Base-by-base conservation (phyloP, 30 jellyfish, hydroid and myxozoan genomes). In the Sanderia malayensis region DNA sequence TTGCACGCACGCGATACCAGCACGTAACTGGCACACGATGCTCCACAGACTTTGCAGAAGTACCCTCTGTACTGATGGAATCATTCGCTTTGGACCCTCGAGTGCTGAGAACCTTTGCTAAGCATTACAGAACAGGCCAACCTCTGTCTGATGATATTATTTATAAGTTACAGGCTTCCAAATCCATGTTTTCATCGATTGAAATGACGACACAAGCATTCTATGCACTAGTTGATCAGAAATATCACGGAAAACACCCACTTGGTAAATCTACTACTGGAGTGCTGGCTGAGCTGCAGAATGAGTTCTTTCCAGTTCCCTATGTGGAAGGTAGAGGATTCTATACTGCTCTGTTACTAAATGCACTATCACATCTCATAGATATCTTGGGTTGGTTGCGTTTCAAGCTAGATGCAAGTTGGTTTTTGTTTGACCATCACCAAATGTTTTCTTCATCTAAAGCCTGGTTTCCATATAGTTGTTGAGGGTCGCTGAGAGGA, bases 21-120 rank as follows among this genome's bases (percentile, higher is more conserved):
- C 97, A 89, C 47, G 94, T 89, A 44, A 83, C 95, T 10, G 97
- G 97, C 22, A 89, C 97, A 19, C 27, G 97, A 28, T 89, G 97
- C 58, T 73, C 95, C 21, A 89, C 97, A 6, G 97, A 89, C 45
- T 82, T 89, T 41, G 97, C 97, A 0, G 97, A 89, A 57, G 95
- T 89, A 0, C 97, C 97, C 6, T 89, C 97, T 8, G 89, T 89
- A 20, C 60, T 89, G 28, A 82, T 89, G 95, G 97, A 89, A 23
- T 77, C 89, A 1, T 89, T 89, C 62, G 94, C 94, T 6, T 59
- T 63, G 55, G 97, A 89, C 52, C 93, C 93, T n/a, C 70, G 94
- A 27, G 83, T 89, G 45, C 30, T 82, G 62, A 88, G 58, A 49
- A 46, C 79, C 27, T 82, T 72, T 55, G 89, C 95, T 7, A 82